These are phyloP conservation scores for Betta splendens DNA, from an alignment of 2,797 vertebrate species.

Conservation along the genomic window DNA sequence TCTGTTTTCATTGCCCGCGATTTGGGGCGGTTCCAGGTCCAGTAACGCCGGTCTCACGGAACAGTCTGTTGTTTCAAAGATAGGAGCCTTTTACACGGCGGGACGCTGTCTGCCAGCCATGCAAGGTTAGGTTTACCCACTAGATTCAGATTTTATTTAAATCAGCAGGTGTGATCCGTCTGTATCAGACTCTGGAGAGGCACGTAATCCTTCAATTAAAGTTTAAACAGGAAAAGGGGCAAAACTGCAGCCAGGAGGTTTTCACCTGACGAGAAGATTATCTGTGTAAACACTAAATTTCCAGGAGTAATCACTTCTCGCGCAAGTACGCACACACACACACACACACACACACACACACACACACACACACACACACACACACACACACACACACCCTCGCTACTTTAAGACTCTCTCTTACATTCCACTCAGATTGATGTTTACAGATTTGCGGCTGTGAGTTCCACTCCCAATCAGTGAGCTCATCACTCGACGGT, in stretches of 20 bases:
- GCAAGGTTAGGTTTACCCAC: slow-evolving; percentile 35
- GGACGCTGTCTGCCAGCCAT: slow-evolving; percentile 29
- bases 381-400: slow-evolving; percentile 7
- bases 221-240: slow-evolving; percentile 25
- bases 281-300: slow-evolving; percentile 63
- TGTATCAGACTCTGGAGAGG: slow-evolving; percentile 37
- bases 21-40: slow-evolving; percentile 11
- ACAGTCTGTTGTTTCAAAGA: slow-evolving; percentile 27
- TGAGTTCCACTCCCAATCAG: slow-evolving; percentile 76
- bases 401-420: slow-evolving; percentile 30
- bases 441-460: slow-evolving; percentile 74
- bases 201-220: slow-evolving; percentile 53
- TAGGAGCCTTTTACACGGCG: slow-evolving; percentile 28
- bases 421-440: slow-evolving; percentile 49
- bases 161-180: slow-evolving; percentile 37
- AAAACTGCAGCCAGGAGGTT: slow-evolving; percentile 40
- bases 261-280: slow-evolving; percentile 46
- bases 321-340: slow-evolving; percentile 10
- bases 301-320: slow-evolving; percentile 36
- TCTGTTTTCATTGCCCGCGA: slow-evolving; percentile 13
- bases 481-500: slow-evolving; percentile 72
- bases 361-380: slow-evolving; percentile 23
- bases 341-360: slow-evolving; percentile 11
- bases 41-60: slow-evolving; percentile 9
- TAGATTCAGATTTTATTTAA: slow-evolving; percentile 40